These are phyloP conservation scores for Pungitius pungitius DNA, from an alignment of 2,113 vertebrate genomes.

Conservation along the genomic window DNA sequence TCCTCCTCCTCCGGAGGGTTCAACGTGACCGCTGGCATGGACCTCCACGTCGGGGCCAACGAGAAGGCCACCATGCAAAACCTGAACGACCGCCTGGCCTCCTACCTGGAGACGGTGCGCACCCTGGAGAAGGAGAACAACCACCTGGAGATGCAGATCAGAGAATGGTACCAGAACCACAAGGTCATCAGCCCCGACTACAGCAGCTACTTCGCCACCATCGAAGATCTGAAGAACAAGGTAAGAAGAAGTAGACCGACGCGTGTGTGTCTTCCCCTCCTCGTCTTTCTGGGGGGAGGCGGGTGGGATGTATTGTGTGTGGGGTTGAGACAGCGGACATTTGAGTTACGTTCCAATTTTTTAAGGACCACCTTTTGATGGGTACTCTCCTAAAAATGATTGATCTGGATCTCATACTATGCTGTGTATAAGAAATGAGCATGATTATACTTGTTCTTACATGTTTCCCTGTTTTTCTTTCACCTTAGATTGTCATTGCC, in stretches of 20 bases:
- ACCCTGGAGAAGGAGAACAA: conserved; percentile 77
- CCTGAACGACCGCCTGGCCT: conserved; percentile 81
- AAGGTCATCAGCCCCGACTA: conserved; percentile 48
- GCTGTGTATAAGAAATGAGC: background rate
- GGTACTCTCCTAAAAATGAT: background rate
- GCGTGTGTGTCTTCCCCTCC: background rate
- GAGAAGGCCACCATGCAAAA: conserved; percentile 82
- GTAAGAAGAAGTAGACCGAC: conserved; percentile 56
- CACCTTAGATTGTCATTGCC: conserved; percentile 70
- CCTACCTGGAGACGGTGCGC: conserved; percentile 79
- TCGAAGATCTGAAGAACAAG: conserved; percentile 73
- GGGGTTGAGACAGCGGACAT: background rate
- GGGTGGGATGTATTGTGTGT: background rate
- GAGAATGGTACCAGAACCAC: conserved; percentile 69
- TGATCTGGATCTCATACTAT: background rate
- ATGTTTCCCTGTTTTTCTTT: conserved; percentile 32
- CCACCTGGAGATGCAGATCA: conserved; percentile 81
- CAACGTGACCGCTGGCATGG: conserved; percentile 58
- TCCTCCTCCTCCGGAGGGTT: conserved; percentile 21
- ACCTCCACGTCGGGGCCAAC: conserved; percentile 65
- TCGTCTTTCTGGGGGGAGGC: background rate
- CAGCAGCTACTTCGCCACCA: conserved; percentile 51
- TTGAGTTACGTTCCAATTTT: background rate
- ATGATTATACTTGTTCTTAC: background rate
- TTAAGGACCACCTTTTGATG: background rate